A percentile compares a stretch with the other conserved stretches of the same genome.
Evolutionary conservation across 2,113 vertebrate species (phyloP).

Genomic region (Lota lota): DNA sequence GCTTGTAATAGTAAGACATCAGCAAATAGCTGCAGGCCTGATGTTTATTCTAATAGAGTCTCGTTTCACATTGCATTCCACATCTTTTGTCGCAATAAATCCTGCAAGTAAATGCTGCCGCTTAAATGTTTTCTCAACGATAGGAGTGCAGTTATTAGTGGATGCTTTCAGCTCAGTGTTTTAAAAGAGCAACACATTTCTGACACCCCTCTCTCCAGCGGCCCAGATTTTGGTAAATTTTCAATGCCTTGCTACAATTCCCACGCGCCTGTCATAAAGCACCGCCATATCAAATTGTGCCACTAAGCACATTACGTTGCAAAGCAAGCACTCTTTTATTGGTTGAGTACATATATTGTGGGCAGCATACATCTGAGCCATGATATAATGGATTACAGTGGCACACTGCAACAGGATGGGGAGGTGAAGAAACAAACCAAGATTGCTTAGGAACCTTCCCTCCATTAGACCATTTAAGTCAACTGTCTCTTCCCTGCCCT

Average conservation of each 20-base stretch:
- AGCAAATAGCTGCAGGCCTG: constrained; percentile 37
- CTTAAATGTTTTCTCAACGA: background rate
- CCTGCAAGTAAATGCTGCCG: background rate
- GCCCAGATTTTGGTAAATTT: background rate
- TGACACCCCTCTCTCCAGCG: constrained; percentile 20
- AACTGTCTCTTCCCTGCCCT: constrained; percentile 17
- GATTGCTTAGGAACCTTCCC: constrained; percentile 38
- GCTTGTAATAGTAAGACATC: constrained; percentile 37
- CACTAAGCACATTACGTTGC: constrained; percentile 30
- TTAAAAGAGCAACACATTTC: no score
- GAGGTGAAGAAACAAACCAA: constrained; percentile 40
- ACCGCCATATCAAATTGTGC: constrained; percentile 46
- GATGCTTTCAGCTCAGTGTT: no score
- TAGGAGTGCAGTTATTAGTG: no score
- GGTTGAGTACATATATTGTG: constrained; percentile 29
- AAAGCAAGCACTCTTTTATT: constrained; percentile 32
- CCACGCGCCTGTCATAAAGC: constrained; percentile 21
- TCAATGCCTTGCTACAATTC: background rate
- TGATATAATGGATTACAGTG: constrained; percentile 34
- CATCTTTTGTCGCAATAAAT: background rate
- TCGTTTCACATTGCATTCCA: constrained; percentile 26
- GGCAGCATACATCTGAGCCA: constrained; percentile 31
- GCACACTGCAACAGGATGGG: constrained; percentile 19
- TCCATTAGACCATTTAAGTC: constrained; percentile 30
- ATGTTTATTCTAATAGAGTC: constrained; percentile 30